A percentile compares a stretch with the other conserved stretches of the same genome.
phyloP scores from a whole-genome alignment of 2,888 invertebrate genomes.

The Chymomyza caudatula region DNA sequence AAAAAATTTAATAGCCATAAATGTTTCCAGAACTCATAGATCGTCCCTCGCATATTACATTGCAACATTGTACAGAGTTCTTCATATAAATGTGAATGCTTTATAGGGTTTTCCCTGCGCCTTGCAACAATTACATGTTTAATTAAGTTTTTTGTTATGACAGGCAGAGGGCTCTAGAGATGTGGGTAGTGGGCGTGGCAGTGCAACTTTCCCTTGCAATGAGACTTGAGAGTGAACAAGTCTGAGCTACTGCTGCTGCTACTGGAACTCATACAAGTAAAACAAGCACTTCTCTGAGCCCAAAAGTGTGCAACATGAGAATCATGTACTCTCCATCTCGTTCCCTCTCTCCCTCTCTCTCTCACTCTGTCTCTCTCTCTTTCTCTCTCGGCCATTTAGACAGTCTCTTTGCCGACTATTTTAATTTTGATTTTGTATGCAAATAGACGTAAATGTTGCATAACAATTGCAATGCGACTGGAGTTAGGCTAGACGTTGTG shows the following conservation, averaged over 20 bases:
- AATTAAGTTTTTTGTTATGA: conserved; percentile 67
- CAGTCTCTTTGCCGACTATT: conserved; percentile 39
- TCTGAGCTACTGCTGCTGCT: neutral
- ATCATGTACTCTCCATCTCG: conserved; percentile 9
- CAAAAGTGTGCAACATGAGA: conserved; percentile 24
- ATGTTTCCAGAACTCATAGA: neutral
- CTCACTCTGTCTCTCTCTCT: conserved; percentile 1
- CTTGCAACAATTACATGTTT: conserved; percentile 66
- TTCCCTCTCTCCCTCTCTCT: neutral
- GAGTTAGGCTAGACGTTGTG: neutral
- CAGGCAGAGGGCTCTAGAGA: conserved; percentile 18
- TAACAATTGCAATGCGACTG: conserved; percentile 27
- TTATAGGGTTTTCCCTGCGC: conserved; percentile 21
- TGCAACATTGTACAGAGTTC: conserved; percentile 14
- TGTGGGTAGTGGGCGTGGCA: neutral
- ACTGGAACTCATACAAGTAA: neutral
- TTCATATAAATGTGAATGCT: conserved; percentile 40
- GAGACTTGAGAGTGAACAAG: neutral
- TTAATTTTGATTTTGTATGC: conserved; percentile 63
- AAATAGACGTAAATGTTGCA: conserved; percentile 63
- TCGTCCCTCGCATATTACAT: conserved; percentile 4
- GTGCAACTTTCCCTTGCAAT: neutral
- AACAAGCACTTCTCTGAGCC: neutral
- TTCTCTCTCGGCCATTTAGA: conserved; percentile 10
- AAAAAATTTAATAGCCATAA: no score